Conservation (phyloP, 2,113 vertebrate species). For the Ailurus styani region DNA sequence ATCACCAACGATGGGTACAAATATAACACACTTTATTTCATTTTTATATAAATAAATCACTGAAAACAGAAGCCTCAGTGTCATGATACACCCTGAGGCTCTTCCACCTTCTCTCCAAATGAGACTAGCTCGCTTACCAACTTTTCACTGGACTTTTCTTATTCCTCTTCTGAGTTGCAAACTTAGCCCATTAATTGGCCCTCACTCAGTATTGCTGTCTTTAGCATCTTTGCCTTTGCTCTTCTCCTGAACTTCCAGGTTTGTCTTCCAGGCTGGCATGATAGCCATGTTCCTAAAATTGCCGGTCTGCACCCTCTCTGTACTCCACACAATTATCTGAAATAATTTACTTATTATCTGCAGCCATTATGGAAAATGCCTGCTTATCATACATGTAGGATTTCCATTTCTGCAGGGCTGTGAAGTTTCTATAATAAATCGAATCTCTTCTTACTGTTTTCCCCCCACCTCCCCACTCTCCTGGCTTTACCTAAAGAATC, state of each 20-base stretch:
- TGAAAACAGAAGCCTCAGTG: neutral
- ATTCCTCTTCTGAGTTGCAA: neutral
- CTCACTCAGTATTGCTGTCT: neutral
- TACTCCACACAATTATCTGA: neutral
- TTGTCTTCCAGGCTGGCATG: neutral
- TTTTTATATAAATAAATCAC: neutral
- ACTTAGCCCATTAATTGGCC: neutral
- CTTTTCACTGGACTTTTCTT: neutral
- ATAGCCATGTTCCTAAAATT: neutral
- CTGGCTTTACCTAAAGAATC: slow-evolving; percentile 28
- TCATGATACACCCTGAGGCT: neutral
- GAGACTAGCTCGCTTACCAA: neutral
- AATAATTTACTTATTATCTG: neutral
- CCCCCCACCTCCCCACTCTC: neutral
- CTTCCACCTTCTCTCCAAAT: neutral
- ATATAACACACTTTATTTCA: neutral
- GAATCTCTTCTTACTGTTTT: neutral
- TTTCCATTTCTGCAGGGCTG: neutral
- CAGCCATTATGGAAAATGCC: neutral
- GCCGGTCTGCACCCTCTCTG: neutral
- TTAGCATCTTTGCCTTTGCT: neutral
- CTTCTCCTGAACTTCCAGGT: neutral
- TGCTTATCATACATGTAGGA: neutral
- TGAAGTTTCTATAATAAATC: neutral
- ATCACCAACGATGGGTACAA: neutral